Evolutionary conservation across 1,140 invertebrate species (phyloP), one percentile per base, ranked within the genome.

Genomic region (Nylanderia fulva): DNA sequence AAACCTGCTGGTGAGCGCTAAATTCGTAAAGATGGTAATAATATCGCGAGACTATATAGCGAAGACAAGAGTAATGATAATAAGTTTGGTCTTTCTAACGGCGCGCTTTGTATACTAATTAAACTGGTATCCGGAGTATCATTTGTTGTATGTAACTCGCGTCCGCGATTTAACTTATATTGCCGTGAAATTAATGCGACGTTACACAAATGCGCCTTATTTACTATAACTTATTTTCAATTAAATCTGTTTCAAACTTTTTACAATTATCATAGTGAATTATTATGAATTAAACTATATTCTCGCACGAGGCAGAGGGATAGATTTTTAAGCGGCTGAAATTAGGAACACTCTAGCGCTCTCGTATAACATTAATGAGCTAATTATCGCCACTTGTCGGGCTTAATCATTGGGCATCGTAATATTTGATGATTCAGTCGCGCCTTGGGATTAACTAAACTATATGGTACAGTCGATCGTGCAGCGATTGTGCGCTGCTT

Each of bases 91-190:
- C 72, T 61, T 64, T 56, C 58, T 66, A 83, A 42, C 72, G 45
- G 61, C 80, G 36, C 48, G 68, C 56, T 58, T 77, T 69, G 71
- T 86, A 85, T 88, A 85, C 63, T 85, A 79, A 76, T 84, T 76
- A 80, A 88, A 74, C 54, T 71, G 72, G 54, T 74, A 64, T 79
- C 56, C 72, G 27, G 64, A 71, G 54, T 54, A 68, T 68, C 63
- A 85, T 85, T 75, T 83, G 84, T 83, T 77, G 79, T 0, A 18
- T 6, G 45, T 48, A 5, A 48, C 45, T 54, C 77, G 64, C 42
- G 33, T 54, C 36, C 45, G 54, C 64, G 74, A 68, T 54, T 79
- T 79, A 63, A 63, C n/a, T 33, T 45, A 63, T 13, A 36, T n/a
- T 5, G 24, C 29, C 29, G 3, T 13, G 27, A 63, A 61, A 61